Conservation (phyloP, 2,888 invertebrate genomes). For the Apodemia hepburni region DNA sequence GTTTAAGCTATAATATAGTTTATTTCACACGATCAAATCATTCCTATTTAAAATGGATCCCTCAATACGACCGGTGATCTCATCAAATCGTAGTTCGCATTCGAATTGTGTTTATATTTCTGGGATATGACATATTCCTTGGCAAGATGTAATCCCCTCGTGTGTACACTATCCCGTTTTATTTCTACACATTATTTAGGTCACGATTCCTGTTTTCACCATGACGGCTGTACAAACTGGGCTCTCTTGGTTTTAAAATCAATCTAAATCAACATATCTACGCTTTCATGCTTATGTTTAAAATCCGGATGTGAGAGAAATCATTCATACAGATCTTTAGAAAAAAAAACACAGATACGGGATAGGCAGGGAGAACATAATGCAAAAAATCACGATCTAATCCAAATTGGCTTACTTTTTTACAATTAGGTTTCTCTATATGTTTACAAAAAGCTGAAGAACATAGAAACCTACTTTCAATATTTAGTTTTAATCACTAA, state of each 20-base stretch:
- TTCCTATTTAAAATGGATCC: slow-evolving; percentile 21
- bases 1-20: no score
- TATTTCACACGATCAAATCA: no score
- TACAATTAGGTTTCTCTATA: no score
- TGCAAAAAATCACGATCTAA: background rate
- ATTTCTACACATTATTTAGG: slow-evolving; percentile 58
- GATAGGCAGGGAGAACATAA: background rate
- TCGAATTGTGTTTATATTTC: slow-evolving; percentile 51
- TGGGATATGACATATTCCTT: slow-evolving; percentile 69
- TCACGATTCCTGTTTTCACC: slow-evolving; percentile 37
- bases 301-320: background rate
- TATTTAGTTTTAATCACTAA: no score
- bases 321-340: background rate
- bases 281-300: background rate
- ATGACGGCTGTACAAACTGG: background rate
- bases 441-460: no score
- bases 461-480: no score
- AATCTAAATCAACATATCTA: background rate
- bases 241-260: background rate
- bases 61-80: slow-evolving; percentile 48
- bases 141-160: slow-evolving; percentile 44
- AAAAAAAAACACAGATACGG: background rate
- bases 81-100: slow-evolving; percentile 46
- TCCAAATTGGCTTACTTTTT: background rate
- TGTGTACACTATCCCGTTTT: slow-evolving; percentile 59